These are phyloP conservation scores for Sinhomidia bicolor DNA, from an alignment of 2,888 invertebrate genomes.

Conservation along the genomic window DNA sequence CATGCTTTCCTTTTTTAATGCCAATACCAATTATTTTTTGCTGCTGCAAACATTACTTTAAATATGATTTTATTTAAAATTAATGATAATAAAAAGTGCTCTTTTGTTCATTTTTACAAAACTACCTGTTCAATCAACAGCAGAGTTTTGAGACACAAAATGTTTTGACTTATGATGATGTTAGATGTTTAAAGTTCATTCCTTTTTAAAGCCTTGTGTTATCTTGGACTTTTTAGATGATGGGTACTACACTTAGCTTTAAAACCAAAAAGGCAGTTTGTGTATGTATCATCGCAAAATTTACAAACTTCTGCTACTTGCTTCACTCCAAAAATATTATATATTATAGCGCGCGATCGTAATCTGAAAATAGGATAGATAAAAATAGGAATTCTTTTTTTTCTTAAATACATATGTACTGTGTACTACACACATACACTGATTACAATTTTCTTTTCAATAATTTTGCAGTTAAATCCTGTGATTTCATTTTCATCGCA, in stretches of 20 bases:
- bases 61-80: neutral
- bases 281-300: neutral
- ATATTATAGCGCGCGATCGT: neutral
- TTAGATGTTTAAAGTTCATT: neutral
- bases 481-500: conserved; percentile 39
- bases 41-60: neutral
- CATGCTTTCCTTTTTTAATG: conserved; percentile 66
- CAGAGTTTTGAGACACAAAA: neutral
- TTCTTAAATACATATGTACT: no score
- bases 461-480: neutral
- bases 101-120: neutral
- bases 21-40: conserved; percentile 41
- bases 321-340: no score
- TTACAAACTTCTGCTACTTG: neutral
- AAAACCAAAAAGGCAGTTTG: neutral
- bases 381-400: conserved; percentile 48
- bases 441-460: neutral
- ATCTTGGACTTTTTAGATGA: no score
- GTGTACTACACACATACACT: neutral
- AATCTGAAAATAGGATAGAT: neutral
- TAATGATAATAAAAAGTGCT: conserved; percentile 1
- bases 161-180: neutral
- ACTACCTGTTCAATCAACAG: neutral
- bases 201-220: neutral
- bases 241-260: neutral